Evolutionary conservation across 2,888 invertebrate species (phyloP), one percentile per base, ranked within the genome.

Genomic region (Endomychus coccineus): DNA sequence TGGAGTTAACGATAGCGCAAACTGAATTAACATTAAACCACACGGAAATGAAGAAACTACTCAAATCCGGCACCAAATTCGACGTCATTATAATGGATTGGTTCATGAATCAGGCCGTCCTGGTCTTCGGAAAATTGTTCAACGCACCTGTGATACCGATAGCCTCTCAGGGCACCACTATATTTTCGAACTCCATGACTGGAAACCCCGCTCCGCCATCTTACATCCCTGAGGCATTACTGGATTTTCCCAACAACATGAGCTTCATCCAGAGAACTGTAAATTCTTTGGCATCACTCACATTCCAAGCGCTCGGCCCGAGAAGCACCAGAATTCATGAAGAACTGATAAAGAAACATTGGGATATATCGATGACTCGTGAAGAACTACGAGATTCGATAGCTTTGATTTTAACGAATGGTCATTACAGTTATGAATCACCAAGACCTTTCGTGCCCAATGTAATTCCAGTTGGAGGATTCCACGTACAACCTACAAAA

Each of bases 131-230:
- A 2, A 50, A 54, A 27, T 46, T 56, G 21, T 53, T 57, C 34
- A 49, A 58, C 27, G 55, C 54, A 3, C 58, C 58, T 1, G 27
- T 59, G 2, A 50, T 62, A n/a, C 38, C 54, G 1, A 47, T 59
- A 2, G 42, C 45, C 6, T 46, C 55, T 6, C 38, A 43, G 22
- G 49, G 48, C 2, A 48, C 49, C 4, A 44, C 45, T 2, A 39
- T 42, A 2, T 41, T 44, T 34, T 46, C 50, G 1, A 48, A 54
- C 24, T 51, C 48, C 21, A 35, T 55, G 3, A 44, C 54, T 4
- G 59, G 59, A 19, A 60, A 58, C 40, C 55, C 61, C 1, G 46
- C 53, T 24, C 58, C 60, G 2, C 57, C 52, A 23, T 52, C 62
- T 1, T 64, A 59, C 36, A 54, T 64, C n/a, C 61, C 62, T 4